Evolutionary conservation across 2,797 vertebrate genomes (phyloP), one percentile per base, ranked within the genome.

Genomic region (Harpagifer antarcticus): DNA sequence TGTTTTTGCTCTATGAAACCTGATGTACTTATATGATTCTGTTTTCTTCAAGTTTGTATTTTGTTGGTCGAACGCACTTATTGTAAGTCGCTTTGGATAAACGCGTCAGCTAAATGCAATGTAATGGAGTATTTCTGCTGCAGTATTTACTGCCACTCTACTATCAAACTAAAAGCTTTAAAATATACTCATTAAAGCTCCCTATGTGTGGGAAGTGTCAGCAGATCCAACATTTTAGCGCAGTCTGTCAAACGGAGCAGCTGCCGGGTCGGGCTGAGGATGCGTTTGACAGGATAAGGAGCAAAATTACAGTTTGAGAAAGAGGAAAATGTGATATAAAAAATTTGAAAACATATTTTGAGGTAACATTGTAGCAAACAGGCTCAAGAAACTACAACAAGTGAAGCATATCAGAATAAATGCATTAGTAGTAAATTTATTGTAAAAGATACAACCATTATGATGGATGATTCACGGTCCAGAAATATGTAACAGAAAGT

Each of bases 381-480:
- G 33, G 3, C 37, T 17, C 11, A n/a, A 69, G 12, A 82, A 65
- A 72, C 0, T 15, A 12, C 45, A 59, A 12, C 45, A 59, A 75
- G 61, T 59, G 8, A 47, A 43, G 20, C 31, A 45, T 23, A 17
- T 72, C 71, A 49, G 58, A 68, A 82, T 52, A 84, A 88, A 84
- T 86, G 82, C 85, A 95, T 94, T 94, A 94, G 93, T 95, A 95
- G 91, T 95, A 94, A 94, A 94, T 95, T 95, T 95, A 95, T 95
- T 95, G 93, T 94, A 93, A 95, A 94, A 95, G 89, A 89, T 93
- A 95, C 93, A 95, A 95, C 92, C 93, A 93, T 89, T 89, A 85
- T 88, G 87, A 94, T 88, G 91, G 84, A 91, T 89, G 90, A 85
- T 92, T 94, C 85, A 88, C 82, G 75, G 85, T 92, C 81, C 84